Evolutionary conservation across 2,113 vertebrate species (phyloP), one percentile per base, ranked within the genome.

Genomic region (cattle (Bos taurus)): DNA sequence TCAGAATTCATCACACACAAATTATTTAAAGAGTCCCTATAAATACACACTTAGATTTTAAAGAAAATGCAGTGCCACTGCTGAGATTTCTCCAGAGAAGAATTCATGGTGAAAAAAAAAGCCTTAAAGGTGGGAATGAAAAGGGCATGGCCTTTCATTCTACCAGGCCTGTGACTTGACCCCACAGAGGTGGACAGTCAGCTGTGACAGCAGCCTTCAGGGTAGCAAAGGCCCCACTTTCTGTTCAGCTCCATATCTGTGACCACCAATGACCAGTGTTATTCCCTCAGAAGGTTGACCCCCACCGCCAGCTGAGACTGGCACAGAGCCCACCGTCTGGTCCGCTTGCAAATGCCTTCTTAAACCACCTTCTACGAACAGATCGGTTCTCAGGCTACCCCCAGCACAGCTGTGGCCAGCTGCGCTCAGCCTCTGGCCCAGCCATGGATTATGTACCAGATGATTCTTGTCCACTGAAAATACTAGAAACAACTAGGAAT

Each of bases 361-460:
- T 97, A 96, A 98, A 98, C 98, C 99, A 88, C 98, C 97, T 91
- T 43, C 43, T 85, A 87, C 28, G 30, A 98, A 82, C 97, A 96
- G 94, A 59, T 88, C 5, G 74, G 97, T 98, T 99, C 98, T 98
- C 99, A 98, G 98, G 98, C 97, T 97, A 11, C 96, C 26, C 26
- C 96, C 6, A 52, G 3, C 97, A 97, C 99, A 99, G 99, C 99
- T 99, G 99, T 86, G 94, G 91, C 96, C 99, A 99, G 99, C 98
- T 99, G 99, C 81, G 93, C 25, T 0, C 90, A 64, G 96, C 97
- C 95, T 83, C 12, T n/a, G 84, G 95, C 77, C 95, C 67, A 86
- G 90, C 43, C 54, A 16, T 0, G 36, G 92, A 91, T 85, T 77
- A 91, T 0, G 1, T 11, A 90, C 98, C 98, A 95, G 81, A 95